Evolutionary conservation across 2,797 vertebrate species (phyloP).

Genomic region (Lateolabrax maculatus): DNA sequence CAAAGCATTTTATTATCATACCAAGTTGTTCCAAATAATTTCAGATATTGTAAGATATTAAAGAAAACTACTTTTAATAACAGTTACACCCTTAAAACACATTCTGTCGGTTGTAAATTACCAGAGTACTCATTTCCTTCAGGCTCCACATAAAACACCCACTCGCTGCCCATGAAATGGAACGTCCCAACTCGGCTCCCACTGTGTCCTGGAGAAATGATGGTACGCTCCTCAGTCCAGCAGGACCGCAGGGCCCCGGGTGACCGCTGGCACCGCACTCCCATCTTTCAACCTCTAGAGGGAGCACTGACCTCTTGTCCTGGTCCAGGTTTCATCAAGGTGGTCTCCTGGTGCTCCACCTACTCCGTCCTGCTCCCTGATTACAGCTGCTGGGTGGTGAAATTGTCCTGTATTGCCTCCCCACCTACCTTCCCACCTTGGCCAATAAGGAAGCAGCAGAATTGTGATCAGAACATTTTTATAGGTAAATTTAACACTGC

Average conservation of each 20-base stretch:
- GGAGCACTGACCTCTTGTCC: constrained; percentile 73
- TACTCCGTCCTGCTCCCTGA: background rate
- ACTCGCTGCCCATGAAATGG: background rate
- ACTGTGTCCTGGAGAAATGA: constrained; percentile 32
- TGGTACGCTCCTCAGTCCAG: constrained; percentile 79
- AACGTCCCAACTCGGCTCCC: background rate
- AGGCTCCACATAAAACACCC: constrained; percentile 12
- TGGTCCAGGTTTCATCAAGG: background rate
- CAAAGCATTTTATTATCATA: background rate
- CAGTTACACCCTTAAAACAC: background rate
- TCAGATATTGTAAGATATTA: background rate
- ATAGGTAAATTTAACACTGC: constrained; percentile 2
- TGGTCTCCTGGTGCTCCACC: constrained; percentile 5
- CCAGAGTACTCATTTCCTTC: background rate
- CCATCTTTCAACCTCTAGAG: constrained; percentile 72
- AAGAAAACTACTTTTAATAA: background rate
- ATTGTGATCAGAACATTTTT: constrained; percentile 11
- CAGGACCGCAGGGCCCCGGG: constrained; percentile 85
- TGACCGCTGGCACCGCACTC: constrained; percentile 63
- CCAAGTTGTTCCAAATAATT: background rate
- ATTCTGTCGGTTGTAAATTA: background rate
- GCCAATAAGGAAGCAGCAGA: constrained; percentile 41
- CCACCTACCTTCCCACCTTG: constrained; percentile 17
- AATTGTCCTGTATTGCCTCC: background rate
- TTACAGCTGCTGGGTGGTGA: background rate